These are phyloP conservation scores for Pardosa pseudoannulata DNA, from an alignment of 2,888 invertebrate species.

Conservation along the genomic window DNA sequence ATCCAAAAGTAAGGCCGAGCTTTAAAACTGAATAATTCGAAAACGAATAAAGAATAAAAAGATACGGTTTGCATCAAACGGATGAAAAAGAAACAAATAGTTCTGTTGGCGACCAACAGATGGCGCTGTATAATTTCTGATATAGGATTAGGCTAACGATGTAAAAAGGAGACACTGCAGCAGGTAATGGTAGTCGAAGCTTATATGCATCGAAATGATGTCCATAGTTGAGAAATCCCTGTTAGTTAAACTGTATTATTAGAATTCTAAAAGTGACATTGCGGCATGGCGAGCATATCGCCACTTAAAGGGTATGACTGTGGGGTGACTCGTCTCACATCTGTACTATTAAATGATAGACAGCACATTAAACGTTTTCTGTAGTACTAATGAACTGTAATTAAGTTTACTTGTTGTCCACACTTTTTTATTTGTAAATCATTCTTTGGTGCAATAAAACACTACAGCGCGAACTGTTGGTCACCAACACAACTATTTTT, in stretches of 20 bases:
- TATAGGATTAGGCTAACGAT: conserved; percentile 11
- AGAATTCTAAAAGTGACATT: background rate
- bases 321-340: no score
- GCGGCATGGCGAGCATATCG: background rate
- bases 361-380: no score
- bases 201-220: conserved; percentile 9
- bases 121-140: conserved; percentile 14
- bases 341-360: no score
- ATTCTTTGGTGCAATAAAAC: no score
- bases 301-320: no score
- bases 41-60: conserved; percentile 10
- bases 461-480: no score
- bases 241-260: conserved; percentile 5
- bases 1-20: no score
- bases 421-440: no score
- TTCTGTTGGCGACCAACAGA: conserved; percentile 12
- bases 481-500: no score
- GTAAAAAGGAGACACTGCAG: background rate
- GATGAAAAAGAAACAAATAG: conserved; percentile 18
- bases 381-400: no score
- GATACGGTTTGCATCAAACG: conserved; percentile 14
- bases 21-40: no score
- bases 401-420: no score
- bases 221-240: background rate
- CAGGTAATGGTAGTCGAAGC: conserved; percentile 21